Evolutionary conservation across 2,888 invertebrate genomes (phyloP).

Genomic region (Rhingia campestris): DNA sequence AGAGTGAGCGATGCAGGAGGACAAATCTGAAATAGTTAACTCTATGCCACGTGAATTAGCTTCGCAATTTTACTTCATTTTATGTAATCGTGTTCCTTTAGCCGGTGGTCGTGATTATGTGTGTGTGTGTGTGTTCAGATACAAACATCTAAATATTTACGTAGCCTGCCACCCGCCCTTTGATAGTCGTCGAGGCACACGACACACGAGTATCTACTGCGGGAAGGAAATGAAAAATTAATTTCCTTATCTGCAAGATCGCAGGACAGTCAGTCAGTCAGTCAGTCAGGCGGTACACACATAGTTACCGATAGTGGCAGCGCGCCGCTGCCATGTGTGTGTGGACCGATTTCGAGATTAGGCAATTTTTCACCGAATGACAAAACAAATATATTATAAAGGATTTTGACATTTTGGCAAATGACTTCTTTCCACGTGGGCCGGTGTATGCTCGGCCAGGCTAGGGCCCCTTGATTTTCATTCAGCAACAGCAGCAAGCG

Average conservation of each 20-base stretch:
- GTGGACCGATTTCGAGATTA: constrained; percentile 73
- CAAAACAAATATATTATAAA: constrained; percentile 75
- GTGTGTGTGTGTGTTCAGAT: constrained; percentile 6
- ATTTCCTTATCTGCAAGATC: constrained; percentile 69
- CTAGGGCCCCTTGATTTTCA: constrained; percentile 10
- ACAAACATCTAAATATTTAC: constrained; percentile 56
- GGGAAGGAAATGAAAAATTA: constrained; percentile 68
- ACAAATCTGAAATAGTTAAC: constrained; percentile 62
- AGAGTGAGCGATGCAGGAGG: constrained; percentile 42
- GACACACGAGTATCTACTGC: constrained; percentile 5
- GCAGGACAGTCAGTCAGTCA: constrained; percentile 70
- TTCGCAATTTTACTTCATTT: constrained; percentile 65
- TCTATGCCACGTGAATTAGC: constrained; percentile 61
- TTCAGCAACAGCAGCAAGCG: not conserved
- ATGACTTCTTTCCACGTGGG: constrained; percentile 70
- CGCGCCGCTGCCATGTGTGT: constrained; percentile 23
- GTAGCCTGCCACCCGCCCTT: constrained; percentile 40
- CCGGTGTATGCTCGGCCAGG: constrained; percentile 5
- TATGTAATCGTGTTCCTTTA: constrained; percentile 50
- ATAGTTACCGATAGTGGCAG: constrained; percentile 8
- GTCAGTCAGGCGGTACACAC: constrained; percentile 9
- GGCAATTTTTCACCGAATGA: constrained; percentile 74
- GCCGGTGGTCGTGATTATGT: not conserved
- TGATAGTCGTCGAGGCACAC: not conserved
- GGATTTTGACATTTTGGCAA: constrained; percentile 75